Evolutionary conservation across 1,140 invertebrate species (phyloP), one percentile per base, ranked within the genome.

Genomic region (Chelonus insularis): DNA sequence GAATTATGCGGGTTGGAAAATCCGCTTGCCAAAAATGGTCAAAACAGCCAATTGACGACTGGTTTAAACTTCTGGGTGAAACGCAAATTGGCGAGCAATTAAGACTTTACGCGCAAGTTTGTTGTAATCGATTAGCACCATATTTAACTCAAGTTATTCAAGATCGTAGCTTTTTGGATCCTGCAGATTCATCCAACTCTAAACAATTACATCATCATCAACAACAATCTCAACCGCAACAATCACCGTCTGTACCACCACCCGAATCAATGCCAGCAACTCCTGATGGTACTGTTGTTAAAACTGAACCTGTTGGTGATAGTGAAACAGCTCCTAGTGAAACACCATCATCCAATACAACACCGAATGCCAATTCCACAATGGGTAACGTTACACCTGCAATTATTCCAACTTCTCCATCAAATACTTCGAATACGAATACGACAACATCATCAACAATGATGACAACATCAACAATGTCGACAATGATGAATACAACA

Each of bases 1-100:
- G 96, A 16, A 92, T 99, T 58, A 84, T 98, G 25, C 84, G 93
- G 51, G 92, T 97, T 8, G 90, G 92, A 4, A 89, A 90, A 73
- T 84, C 84, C 1, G 84, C 85, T 1, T 82, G 85, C 12, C 72
- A 78, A 68, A 85, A 80, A 25, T 61, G 41, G 29, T 78, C 77
- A 64, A 86, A 89, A 54, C 89, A 92, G 74, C 85, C 87, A 1
- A 80, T 92, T 1, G 95, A 97, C 68, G 95, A 97, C 29, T 98
- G 95, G 95, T 93, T 97, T 72, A 91, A 88, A 55, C 82, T 89
- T 25, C 77, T 94, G 47, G 93, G 92, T 5, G 90, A 95, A 68
- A 90, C 89, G 51, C 87, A 89, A 61, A 82, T 92, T 32, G 90
- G 91, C 11, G 88, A 91, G 64, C 88, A 94, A 73, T 83, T 96